Evolutionary conservation across 2,888 invertebrate species (phyloP).

Genomic region (Corbicula japonica): DNA sequence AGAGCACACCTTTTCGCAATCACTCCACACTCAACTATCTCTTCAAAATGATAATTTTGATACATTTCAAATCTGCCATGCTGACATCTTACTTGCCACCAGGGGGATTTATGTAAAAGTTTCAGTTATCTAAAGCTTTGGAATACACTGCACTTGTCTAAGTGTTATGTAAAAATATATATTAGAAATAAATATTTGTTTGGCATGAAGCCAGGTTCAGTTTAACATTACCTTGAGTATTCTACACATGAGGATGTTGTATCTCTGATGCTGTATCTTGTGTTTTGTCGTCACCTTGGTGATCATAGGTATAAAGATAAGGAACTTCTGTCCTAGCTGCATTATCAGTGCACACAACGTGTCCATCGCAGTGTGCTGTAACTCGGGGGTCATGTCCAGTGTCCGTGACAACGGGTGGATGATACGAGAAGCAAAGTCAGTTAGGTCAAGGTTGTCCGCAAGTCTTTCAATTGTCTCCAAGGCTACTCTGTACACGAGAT

Average conservation of each 20-base stretch:
- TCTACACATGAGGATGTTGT: constrained; percentile 91
- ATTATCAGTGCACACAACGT: constrained; percentile 94
- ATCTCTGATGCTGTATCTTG: constrained; percentile 89
- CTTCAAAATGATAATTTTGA: too few relatives aligned
- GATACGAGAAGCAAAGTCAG: constrained; percentile 96
- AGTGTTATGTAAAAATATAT: too few relatives aligned
- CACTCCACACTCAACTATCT: too few relatives aligned
- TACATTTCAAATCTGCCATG: too few relatives aligned
- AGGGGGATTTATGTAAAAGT: too few relatives aligned
- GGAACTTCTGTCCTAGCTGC: constrained; percentile 96
- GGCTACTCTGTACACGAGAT: constrained; percentile 86
- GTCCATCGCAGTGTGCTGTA: constrained; percentile 93
- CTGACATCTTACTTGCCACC: too few relatives aligned
- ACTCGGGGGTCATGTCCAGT: constrained; percentile 92
- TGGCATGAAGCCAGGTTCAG: neutral
- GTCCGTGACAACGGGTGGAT: constrained; percentile 97
- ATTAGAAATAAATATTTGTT: too few relatives aligned
- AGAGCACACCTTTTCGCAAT: too few relatives aligned
- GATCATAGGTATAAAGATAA: constrained; percentile 96
- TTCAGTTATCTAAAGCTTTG: too few relatives aligned
- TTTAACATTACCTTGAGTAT: constrained; percentile 84
- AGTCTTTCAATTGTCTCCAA: constrained; percentile 94
- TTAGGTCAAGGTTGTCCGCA: constrained; percentile 96
- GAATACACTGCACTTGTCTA: too few relatives aligned
- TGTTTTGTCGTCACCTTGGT: constrained; percentile 90